These are phyloP conservation scores for Dastarcus helophoroides DNA, from an alignment of 2,888 invertebrate genomes.

Conservation along the genomic window DNA sequence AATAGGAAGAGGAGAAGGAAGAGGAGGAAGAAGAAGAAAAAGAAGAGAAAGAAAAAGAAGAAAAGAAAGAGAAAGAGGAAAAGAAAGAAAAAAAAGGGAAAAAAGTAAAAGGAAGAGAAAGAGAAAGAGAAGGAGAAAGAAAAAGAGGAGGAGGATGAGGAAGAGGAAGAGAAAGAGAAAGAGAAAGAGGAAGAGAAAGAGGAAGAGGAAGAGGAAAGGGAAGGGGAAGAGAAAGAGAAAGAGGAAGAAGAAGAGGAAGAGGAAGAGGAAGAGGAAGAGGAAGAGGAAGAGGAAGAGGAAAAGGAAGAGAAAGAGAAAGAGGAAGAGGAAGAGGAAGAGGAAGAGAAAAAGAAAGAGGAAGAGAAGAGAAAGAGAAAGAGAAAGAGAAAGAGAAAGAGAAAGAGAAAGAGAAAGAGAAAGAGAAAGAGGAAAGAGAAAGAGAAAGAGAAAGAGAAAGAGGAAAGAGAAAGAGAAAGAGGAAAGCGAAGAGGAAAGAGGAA, in stretches of 20 bases:
- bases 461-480: too few species aligned
- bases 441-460: neutral
- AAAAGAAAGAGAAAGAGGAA: too few species aligned
- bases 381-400: neutral
- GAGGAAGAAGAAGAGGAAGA: neutral
- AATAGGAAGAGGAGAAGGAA: too few species aligned
- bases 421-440: neutral
- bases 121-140: neutral
- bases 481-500: too few species aligned
- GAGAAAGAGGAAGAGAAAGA: neutral
- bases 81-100: neutral
- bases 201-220: neutral
- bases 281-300: neutral
- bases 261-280: neutral
- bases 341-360: neutral
- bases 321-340: neutral
- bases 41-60: too few species aligned
- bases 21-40: too few species aligned
- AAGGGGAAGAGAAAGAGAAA: neutral
- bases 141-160: too few species aligned
- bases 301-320: neutral
- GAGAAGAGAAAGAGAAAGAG: neutral
- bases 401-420: neutral
- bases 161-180: neutral
- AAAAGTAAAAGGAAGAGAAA: too few species aligned